Conservation (phyloP, 1,140 invertebrate species). For the Berghia stephanieae region DNA sequence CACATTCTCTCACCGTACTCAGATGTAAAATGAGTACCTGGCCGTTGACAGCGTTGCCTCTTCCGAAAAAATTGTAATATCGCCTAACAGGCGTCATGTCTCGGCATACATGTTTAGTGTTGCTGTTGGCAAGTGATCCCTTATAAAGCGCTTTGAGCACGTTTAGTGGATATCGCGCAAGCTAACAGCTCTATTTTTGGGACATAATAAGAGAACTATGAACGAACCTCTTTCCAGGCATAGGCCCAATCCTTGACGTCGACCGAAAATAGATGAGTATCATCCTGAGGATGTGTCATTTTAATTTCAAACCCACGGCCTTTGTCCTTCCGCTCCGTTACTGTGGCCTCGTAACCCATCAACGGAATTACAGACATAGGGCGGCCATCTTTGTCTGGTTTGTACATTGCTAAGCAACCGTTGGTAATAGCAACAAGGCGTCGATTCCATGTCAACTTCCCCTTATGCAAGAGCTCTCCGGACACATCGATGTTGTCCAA, state of each 20-base stretch:
- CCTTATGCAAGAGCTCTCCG: constrained; percentile 47
- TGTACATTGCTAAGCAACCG: constrained; percentile 49
- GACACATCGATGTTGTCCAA: constrained; percentile 46
- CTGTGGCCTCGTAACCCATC: constrained; percentile 41
- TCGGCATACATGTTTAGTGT: too few relatives aligned
- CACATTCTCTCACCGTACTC: too few relatives aligned
- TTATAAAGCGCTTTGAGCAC: too few relatives aligned
- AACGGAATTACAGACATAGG: constrained; percentile 45
- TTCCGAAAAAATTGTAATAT: too few relatives aligned
- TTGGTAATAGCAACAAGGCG: constrained; percentile 45
- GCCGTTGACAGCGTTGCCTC: too few relatives aligned
- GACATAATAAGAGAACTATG: too few relatives aligned
- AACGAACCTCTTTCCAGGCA: constrained; percentile 50
- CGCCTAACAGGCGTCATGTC: too few relatives aligned
- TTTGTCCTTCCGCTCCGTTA: constrained; percentile 39
- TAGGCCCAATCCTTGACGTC: constrained; percentile 54
- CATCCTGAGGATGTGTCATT: constrained; percentile 41
- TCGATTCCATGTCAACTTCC: constrained; percentile 51
- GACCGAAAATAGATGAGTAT: constrained; percentile 45
- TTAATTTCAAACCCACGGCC: constrained; percentile 49
- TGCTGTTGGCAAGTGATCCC: too few relatives aligned
- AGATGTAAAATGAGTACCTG: too few relatives aligned
- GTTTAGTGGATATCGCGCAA: too few relatives aligned
- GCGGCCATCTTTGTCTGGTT: constrained; percentile 47
- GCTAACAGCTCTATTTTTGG: background rate